Evolutionary conservation across 2,797 vertebrate species (phyloP), one percentile per base, ranked within the genome.

Genomic region (Acropternis orthonyx): DNA sequence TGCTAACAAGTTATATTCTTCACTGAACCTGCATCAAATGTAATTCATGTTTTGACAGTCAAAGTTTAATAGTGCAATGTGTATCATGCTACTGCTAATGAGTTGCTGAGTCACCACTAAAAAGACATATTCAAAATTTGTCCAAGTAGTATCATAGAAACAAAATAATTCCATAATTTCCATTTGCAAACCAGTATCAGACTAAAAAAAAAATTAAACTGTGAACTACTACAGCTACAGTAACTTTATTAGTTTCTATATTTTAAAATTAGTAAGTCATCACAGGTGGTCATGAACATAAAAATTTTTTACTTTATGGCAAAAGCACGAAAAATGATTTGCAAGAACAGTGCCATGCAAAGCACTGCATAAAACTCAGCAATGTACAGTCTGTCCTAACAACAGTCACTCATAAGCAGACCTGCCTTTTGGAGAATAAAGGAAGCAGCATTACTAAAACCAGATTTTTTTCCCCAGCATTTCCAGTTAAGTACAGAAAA

Each of bases 401-500:
- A 74, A 65, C 3, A 71, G n/a, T 24, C 16, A 18, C 7, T 46
- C 22, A 49, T 55, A 72, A 91, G 30, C 28, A 72, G 51, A 19
- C 19, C 58, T 77, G 68, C 37, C 66, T 92, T 65, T 44, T 66
- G 30, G 12, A 94, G 80, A 58, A 77, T 22, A 66, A 74, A 89
- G 54, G 39, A 46, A 88, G 41, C 30, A 87, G 58, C 49, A 80
- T 21, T 89, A 94, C 41, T 88, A 67, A 77, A 94, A 54, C 8
- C 14, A 41, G 32, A 26, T 44, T 79, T 92, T 77, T 75, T 72
- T 13, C 0, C 18, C 43, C 67, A 89, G 75, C 62, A 67, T 85
- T 81, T 94, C 78, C 84, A 95, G 68, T 92, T 82, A 92, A 93
- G 89, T 78, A 93, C 23, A 89, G 84, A 85, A 89, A 65, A 88